Conservation (phyloP, 2,888 invertebrate genomes). For the Carpatolechia fugitivella region DNA sequence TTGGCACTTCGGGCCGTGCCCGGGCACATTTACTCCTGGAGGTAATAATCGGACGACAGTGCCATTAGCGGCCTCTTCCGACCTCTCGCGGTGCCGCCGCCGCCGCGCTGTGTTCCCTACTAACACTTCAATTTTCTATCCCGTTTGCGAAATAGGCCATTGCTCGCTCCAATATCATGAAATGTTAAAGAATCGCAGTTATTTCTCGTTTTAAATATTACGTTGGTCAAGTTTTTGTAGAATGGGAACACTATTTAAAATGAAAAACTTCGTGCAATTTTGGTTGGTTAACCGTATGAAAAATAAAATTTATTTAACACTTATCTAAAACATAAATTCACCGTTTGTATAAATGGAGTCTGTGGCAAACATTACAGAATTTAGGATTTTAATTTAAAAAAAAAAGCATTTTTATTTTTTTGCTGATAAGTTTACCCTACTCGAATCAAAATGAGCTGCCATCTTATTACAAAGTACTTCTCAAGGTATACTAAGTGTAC, state of each 20-base stretch:
- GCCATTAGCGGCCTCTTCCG: slow-evolving; percentile 1
- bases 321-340: too few species aligned
- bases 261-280: too few species aligned
- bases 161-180: slow-evolving; percentile 4
- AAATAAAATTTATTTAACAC: too few species aligned
- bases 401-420: too few species aligned
- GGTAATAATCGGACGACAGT: slow-evolving; percentile 8
- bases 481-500: too few species aligned
- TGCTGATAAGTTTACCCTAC: too few species aligned
- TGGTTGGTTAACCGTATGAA: too few species aligned
- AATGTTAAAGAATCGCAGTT: slow-evolving; percentile 8
- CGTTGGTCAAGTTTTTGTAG: not conserved
- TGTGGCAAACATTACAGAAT: too few species aligned
- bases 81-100: not conserved
- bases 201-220: not conserved
- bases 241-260: not conserved
- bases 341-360: too few species aligned
- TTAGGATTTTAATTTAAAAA: too few species aligned
- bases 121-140: slow-evolving; percentile 7
- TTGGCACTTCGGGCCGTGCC: not conserved
- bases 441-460: too few species aligned
- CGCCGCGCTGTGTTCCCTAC: not conserved
- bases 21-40: slow-evolving; percentile 4
- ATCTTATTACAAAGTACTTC: too few species aligned
- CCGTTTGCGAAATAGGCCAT: slow-evolving; percentile 4